Evolutionary conservation across 2,113 vertebrate genomes (phyloP).

Genomic region (Piaya cayana): DNA sequence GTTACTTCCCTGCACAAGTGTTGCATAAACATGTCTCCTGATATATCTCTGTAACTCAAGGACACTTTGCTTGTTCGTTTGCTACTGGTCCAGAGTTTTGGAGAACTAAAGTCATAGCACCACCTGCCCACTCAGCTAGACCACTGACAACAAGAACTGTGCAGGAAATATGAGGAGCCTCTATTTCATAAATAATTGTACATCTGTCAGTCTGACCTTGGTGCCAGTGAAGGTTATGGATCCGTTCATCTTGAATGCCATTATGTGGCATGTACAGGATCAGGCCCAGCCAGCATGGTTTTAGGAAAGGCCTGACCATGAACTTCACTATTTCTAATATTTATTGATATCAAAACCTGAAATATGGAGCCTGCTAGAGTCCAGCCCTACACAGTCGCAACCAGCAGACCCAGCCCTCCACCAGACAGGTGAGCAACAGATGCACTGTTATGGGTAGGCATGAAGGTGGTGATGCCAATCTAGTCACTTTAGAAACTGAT

Average conservation of each 20-base stretch:
- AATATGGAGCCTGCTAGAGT: neutral
- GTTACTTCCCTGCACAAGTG: neutral
- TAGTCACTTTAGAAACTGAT: neutral
- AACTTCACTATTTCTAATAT: neutral
- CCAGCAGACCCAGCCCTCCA: neutral
- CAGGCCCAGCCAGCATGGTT: neutral
- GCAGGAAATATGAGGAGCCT: neutral
- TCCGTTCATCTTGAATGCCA: too few relatives aligned
- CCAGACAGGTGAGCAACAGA: neutral
- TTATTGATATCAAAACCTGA: neutral
- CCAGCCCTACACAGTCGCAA: neutral
- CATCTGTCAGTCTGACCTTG: neutral
- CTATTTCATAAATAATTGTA: neutral
- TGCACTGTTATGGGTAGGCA: neutral
- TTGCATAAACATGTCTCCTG: neutral
- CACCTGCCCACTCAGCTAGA: neutral
- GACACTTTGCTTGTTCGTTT: neutral
- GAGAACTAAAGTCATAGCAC: neutral
- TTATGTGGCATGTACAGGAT: too few relatives aligned
- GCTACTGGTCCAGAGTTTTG: neutral
- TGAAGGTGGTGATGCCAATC: neutral
- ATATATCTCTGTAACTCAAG: neutral
- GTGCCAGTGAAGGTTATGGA: neutral
- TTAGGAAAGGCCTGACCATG: neutral
- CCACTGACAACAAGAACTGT: neutral